Evolutionary conservation across 1,140 invertebrate genomes (phyloP).

Genomic region (Cydia strobilella): DNA sequence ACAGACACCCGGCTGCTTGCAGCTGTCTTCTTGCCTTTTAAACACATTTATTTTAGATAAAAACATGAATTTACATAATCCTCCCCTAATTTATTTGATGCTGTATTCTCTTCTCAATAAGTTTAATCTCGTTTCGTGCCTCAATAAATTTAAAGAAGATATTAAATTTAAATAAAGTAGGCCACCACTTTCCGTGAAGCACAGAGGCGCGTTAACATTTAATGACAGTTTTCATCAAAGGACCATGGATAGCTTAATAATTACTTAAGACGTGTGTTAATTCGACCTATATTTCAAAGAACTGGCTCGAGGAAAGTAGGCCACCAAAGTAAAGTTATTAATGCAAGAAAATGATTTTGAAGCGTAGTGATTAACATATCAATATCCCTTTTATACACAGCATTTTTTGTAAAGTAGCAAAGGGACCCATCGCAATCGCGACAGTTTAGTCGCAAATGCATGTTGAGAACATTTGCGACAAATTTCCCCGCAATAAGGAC

Average conservation of each 20-base stretch:
- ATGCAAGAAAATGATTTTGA: not conserved
- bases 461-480: constrained; percentile 50
- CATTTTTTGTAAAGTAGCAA: not conserved
- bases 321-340: not conserved
- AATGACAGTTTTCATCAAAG: constrained; percentile 30
- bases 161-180: constrained; percentile 45
- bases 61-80: not conserved
- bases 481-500: constrained; percentile 59
- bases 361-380: not conserved
- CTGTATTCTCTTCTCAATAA: constrained; percentile 1
- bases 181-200: constrained; percentile 25
- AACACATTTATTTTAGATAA: constrained; percentile 5
- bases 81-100: not conserved
- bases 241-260: not conserved
- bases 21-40: constrained; percentile 85
- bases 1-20: constrained; percentile 85
- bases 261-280: constrained; percentile 19
- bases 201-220: constrained; percentile 26
- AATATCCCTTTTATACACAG: not conserved
- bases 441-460: not conserved
- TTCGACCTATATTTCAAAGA: not conserved
- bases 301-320: not conserved
- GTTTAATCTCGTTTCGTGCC: constrained; percentile 39
- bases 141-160: constrained; percentile 49
- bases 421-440: not conserved